Percentiles rank a stretch among this genome's conserved stretches.
Conservation (phyloP, 2,113 vertebrate species). For the human (Homo sapiens) region GRCh38 chr1:247460001-247460500, state of each 20-base stretch:
- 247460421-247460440: not conserved
- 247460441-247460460: not conserved
- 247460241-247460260: not conserved
- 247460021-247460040: fast-evolving
- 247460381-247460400: not conserved
- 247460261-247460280: not conserved
- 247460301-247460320: not conserved
- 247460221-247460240: not conserved
- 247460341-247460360: not conserved
- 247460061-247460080: too few species aligned
- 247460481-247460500: not conserved
- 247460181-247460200: not conserved
- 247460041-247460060: too few species aligned
- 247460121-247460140: too few species aligned
- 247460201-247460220: not conserved
- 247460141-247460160: too few species aligned
- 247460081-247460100: too few species aligned
- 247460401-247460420: not conserved
- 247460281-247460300: not conserved
- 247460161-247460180: not conserved
- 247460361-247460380: not conserved
- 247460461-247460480: not conserved
- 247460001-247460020: fast-evolving
- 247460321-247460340: not conserved
- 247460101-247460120: too few species aligned